A percentile compares a stretch with the other conserved stretches of the same genome.
Evolutionary conservation across 2,113 vertebrate species (phyloP).

Genomic region (Butastur rufipennis): DNA sequence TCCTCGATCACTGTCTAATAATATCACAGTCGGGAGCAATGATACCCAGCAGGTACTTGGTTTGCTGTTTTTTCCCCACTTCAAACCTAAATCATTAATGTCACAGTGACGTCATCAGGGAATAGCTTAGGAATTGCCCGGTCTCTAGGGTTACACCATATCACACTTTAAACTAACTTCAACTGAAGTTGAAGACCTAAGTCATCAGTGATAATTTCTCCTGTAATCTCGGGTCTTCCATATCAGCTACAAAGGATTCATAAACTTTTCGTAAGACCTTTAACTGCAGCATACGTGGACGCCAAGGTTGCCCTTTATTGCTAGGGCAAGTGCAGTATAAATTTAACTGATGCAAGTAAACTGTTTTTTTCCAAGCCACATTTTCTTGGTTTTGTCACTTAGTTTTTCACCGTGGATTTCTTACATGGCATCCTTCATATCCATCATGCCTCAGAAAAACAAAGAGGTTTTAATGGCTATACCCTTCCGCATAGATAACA

Average conservation of each 20-base stretch:
- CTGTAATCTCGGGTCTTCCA: neutral
- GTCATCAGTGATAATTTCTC: neutral
- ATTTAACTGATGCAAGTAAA: neutral
- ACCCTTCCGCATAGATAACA: neutral
- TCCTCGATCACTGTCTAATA: neutral
- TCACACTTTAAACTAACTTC: neutral
- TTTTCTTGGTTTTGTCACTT: neutral
- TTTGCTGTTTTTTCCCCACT: neutral
- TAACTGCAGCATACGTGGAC: neutral
- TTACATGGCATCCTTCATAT: neutral
- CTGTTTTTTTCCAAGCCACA: neutral
- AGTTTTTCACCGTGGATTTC: neutral
- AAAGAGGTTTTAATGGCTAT: neutral
- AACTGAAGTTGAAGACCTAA: neutral
- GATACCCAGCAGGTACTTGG: neutral
- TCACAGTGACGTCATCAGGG: neutral
- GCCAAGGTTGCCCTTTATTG: neutral
- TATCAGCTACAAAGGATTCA: neutral
- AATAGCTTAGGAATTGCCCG: neutral
- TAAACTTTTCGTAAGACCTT: neutral
- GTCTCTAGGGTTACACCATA: neutral
- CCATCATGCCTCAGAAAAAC: neutral
- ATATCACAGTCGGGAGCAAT: neutral
- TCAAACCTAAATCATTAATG: neutral
- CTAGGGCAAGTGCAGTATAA: neutral